Evolutionary conservation across 2,888 invertebrate species (phyloP).

Genomic region (Bruchidius siliquastri): DNA sequence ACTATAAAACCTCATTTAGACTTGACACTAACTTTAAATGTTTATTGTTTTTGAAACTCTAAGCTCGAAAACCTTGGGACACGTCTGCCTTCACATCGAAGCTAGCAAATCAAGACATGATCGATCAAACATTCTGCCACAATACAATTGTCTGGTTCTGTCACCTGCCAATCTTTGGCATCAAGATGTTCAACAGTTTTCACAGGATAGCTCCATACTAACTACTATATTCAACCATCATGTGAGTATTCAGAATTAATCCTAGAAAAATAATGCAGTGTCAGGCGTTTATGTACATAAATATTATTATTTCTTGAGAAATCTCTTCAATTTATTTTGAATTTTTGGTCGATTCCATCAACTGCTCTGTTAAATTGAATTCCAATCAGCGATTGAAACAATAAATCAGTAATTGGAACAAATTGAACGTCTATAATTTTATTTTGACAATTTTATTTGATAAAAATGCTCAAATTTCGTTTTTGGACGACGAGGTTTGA

Average conservation of each 20-base stretch:
- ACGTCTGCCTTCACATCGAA: constrained; percentile 82
- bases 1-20: no score
- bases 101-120: constrained; percentile 59
- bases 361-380: no score
- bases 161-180: constrained; percentile 95
- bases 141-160: constrained; percentile 85
- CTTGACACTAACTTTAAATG: no score
- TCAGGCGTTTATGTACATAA: not conserved
- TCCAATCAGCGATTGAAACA: no score
- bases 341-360: no score
- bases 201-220: constrained; percentile 73
- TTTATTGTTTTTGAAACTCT: constrained; percentile 33
- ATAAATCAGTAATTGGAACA: no score
- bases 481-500: no score
- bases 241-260: constrained; percentile 49
- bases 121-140: constrained; percentile 63
- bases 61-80: constrained; percentile 69
- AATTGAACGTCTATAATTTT: no score
- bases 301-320: no score
- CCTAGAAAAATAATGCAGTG: not conserved
- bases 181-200: constrained; percentile 73
- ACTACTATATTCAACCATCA: constrained; percentile 80
- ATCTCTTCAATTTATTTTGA: no score
- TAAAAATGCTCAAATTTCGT: no score
- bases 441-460: no score